Evolutionary conservation across 2,113 vertebrate genomes (phyloP).

Genomic region (Genyomyrus donnyi): DNA sequence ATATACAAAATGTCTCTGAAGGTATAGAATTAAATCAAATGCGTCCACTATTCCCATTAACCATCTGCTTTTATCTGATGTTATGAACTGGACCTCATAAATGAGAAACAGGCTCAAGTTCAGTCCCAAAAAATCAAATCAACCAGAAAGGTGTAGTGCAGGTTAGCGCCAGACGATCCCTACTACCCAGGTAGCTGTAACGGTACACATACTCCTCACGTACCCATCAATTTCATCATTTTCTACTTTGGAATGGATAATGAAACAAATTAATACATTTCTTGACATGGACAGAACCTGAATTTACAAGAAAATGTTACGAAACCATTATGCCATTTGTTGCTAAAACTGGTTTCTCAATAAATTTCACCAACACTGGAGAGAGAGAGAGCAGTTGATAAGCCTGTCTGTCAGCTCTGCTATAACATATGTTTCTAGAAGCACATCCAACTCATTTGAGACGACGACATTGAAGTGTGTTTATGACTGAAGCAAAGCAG

Average conservation of each 20-base stretch:
- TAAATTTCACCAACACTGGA: background rate
- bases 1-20: background rate
- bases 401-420: background rate
- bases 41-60: background rate
- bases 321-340: background rate
- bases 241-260: background rate
- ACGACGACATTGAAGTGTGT: background rate
- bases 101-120: background rate
- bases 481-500: background rate
- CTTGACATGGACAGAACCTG: background rate
- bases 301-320: background rate
- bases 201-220: background rate
- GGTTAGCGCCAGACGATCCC: background rate
- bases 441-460: background rate
- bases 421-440: background rate
- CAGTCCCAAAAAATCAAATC: background rate
- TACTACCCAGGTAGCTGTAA: background rate
- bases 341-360: background rate
- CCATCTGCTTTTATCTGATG: background rate
- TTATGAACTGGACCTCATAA: background rate
- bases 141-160: background rate
- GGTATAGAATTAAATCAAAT: background rate
- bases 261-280: background rate
- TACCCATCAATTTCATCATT: background rate
- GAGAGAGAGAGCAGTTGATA: background rate